These are phyloP conservation scores for Chamaea fasciata DNA, from an alignment of 2,113 vertebrate species.

Conservation along the genomic window DNA sequence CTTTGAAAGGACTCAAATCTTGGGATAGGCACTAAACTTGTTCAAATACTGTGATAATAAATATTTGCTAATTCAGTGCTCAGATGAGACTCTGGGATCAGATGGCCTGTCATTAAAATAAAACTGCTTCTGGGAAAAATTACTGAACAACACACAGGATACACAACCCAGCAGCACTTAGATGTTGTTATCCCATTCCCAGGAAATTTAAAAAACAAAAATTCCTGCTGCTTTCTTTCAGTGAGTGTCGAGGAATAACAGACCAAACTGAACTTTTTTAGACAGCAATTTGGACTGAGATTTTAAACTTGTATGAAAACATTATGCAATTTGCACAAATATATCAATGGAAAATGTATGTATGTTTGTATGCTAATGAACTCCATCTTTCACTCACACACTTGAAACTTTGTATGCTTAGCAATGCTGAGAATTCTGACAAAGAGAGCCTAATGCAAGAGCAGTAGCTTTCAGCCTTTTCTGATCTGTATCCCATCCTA, in stretches of 20 bases:
- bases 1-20: background rate
- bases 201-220: constrained; percentile 35
- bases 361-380: background rate
- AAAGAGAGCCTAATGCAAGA: background rate
- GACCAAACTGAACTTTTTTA: background rate
- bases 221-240: constrained; percentile 28
- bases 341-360: background rate
- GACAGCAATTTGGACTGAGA: background rate
- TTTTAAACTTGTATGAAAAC: background rate
- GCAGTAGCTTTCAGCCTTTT: background rate
- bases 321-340: background rate
- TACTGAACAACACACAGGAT: background rate
- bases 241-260: background rate
- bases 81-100: constrained; percentile 26
- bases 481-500: background rate
- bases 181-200: constrained; percentile 6
- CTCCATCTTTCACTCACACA: background rate
- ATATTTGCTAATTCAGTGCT: constrained; percentile 23
- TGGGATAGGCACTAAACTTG: background rate
- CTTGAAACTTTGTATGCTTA: background rate
- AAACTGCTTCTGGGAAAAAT: constrained; percentile 41
- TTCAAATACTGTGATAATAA: constrained; percentile 2
- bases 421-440: background rate
- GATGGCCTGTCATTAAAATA: constrained; percentile 44
- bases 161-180: constrained; percentile 6